Percentiles rank a stretch among this genome's conserved stretches.
These are phyloP conservation scores for Dinoponera quadriceps DNA, from an alignment of 1,140 invertebrate genomes.

Conservation along the genomic window DNA sequence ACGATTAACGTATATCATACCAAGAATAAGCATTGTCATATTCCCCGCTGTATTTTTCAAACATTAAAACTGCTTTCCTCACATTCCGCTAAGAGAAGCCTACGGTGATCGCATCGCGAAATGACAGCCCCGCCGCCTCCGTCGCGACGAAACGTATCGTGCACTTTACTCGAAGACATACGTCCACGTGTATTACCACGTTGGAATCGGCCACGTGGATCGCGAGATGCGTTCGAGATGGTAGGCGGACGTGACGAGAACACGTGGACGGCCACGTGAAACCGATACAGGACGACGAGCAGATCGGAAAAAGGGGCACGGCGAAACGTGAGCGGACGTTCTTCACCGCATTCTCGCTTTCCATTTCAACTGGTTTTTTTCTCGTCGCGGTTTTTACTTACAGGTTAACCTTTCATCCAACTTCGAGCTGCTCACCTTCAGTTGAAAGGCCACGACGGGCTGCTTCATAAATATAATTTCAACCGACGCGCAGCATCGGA, in stretches of 20 bases:
- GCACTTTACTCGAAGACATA: slow-evolving; percentile 31
- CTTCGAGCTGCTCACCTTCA: slow-evolving; percentile 19
- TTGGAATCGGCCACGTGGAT: slow-evolving; percentile 23
- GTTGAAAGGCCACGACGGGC: slow-evolving; percentile 16
- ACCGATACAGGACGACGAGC: slow-evolving; percentile 22
- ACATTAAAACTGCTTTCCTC: no score
- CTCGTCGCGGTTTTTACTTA: background rate
- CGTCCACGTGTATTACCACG: slow-evolving; percentile 4
- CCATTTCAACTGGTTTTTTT: slow-evolving; percentile 21
- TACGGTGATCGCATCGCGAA: background rate
- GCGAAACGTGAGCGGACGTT: slow-evolving; percentile 37
- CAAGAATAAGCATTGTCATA: no score
- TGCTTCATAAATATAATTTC: background rate
- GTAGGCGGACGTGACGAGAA: slow-evolving; percentile 33
- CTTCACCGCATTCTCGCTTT: slow-evolving; percentile 27
- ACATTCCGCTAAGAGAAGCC: background rate
- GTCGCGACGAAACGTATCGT: background rate
- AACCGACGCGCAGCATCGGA: background rate
- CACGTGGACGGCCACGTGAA: slow-evolving; percentile 67
- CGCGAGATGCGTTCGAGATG: slow-evolving; percentile 35
- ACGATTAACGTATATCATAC: background rate
- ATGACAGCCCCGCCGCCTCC: background rate
- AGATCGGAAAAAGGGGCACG: slow-evolving; percentile 23
- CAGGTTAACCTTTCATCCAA: slow-evolving; percentile 12
- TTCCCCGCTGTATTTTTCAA: no score